These are phyloP conservation scores for Sylvia atricapilla DNA, from an alignment of 2,113 vertebrate species.

Conservation along the genomic window DNA sequence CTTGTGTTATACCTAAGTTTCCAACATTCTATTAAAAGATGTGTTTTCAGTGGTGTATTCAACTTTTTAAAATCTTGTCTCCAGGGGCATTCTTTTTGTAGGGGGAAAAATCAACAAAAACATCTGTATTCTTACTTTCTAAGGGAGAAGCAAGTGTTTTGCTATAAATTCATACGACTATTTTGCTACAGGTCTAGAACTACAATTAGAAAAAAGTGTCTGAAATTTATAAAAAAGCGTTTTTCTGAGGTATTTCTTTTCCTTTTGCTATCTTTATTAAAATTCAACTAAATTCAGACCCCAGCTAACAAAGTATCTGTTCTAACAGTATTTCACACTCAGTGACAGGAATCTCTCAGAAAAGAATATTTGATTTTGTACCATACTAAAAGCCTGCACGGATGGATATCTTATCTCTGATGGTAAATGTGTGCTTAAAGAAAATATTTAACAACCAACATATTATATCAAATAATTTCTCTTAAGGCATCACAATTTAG, in stretches of 20 bases:
- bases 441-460: neutral
- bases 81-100: neutral
- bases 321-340: neutral
- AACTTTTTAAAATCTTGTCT: neutral
- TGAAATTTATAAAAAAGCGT: neutral
- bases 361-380: neutral
- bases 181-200: neutral
- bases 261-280: neutral
- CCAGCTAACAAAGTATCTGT: neutral
- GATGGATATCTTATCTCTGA: neutral
- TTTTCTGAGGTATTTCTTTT: neutral
- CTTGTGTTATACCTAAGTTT: neutral
- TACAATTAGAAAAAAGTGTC: neutral
- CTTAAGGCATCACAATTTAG: neutral
- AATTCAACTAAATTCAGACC: neutral
- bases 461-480: neutral
- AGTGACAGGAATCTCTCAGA: neutral
- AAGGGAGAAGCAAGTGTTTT: neutral
- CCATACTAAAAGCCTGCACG: neutral
- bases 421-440: accelerated
- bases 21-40: neutral
- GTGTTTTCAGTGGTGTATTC: neutral
- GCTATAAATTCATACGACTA: neutral
- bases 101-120: neutral
- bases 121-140: neutral